A percentile compares a stretch with the other conserved stretches of the same genome.
These are phyloP conservation scores for Prosapia bicincta DNA, from an alignment of 2,888 invertebrate genomes.

Conservation along the genomic window DNA sequence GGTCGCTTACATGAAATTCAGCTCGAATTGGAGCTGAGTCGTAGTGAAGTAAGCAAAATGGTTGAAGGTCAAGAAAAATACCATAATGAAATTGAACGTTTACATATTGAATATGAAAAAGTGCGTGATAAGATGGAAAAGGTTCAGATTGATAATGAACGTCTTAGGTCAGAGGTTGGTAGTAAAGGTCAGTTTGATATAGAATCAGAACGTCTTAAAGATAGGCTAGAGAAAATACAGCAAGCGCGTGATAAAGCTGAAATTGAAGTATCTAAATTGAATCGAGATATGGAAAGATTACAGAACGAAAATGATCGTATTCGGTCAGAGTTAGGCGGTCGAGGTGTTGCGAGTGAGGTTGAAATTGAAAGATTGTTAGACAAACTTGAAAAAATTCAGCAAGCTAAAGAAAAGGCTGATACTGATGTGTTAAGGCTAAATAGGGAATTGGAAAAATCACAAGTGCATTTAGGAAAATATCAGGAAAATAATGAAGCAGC, in stretches of 20 bases:
- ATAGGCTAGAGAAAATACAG: slow-evolving; percentile 81
- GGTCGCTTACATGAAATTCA: slow-evolving; percentile 71
- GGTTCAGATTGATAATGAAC: slow-evolving; percentile 74
- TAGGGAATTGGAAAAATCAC: slow-evolving; percentile 82
- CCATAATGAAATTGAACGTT: slow-evolving; percentile 73
- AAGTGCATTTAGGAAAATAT: slow-evolving; percentile 77
- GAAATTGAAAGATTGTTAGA: slow-evolving; percentile 83
- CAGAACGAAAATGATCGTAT: slow-evolving; percentile 73
- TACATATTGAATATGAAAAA: slow-evolving; percentile 86
- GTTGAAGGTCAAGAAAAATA: slow-evolving; percentile 75
- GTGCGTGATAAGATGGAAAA: slow-evolving; percentile 83
- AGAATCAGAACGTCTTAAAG: slow-evolving; percentile 78
- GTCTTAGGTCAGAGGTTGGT: slow-evolving; percentile 62
- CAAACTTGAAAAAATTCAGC: slow-evolving; percentile 80
- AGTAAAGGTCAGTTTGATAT: slow-evolving; percentile 37
- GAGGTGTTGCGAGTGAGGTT: slow-evolving; percentile 54
- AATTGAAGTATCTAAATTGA: slow-evolving; percentile 69
- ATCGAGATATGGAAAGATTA: slow-evolving; percentile 65
- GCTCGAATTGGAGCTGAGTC: slow-evolving; percentile 75
- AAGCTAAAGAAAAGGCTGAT: slow-evolving; percentile 77
- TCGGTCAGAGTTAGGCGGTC: slow-evolving; percentile 56
- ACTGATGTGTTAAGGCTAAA: slow-evolving; percentile 82
- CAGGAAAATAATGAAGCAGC: slow-evolving; percentile 79
- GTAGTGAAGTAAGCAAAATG: slow-evolving; percentile 72
- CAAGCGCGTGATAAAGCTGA: slow-evolving; percentile 79